These are phyloP conservation scores for Drosophila chauvacae DNA, from an alignment of 1,140 invertebrate species.

Conservation along the genomic window DNA sequence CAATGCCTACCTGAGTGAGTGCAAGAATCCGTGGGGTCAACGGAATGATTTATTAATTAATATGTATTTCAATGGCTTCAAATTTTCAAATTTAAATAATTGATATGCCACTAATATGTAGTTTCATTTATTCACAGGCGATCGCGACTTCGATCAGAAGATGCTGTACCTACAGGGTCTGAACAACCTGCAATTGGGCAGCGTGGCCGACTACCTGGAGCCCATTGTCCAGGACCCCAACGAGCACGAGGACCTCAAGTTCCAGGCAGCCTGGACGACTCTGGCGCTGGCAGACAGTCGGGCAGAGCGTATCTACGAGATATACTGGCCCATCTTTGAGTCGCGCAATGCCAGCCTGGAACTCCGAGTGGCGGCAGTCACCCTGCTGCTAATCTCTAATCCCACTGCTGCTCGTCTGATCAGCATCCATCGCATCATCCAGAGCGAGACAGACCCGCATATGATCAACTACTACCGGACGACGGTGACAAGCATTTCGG, in stretches of 20 bases:
- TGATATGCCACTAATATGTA: not conserved
- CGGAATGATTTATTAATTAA: not conserved
- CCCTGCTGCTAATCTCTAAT: constrained; percentile 87
- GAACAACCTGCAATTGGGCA: constrained; percentile 87
- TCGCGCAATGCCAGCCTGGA: constrained; percentile 88
- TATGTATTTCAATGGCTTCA: too few species aligned
- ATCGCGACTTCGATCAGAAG: constrained; percentile 87
- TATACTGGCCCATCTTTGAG: constrained; percentile 89
- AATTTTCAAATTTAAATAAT: not conserved
- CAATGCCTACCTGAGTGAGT: constrained; percentile 79
- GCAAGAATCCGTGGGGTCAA: not conserved
- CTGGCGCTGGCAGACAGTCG: constrained; percentile 85
- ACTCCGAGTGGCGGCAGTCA: constrained; percentile 88
- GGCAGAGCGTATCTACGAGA: constrained; percentile 87
- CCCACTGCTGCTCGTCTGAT: constrained; percentile 88
- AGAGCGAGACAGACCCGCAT: constrained; percentile 87
- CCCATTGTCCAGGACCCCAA: constrained; percentile 86
- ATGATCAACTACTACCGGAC: constrained; percentile 90
- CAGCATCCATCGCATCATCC: constrained; percentile 89
- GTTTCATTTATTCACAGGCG: constrained; percentile 84
- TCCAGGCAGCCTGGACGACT: constrained; percentile 87
- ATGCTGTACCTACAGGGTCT: constrained; percentile 90
- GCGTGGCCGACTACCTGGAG: constrained; percentile 87
- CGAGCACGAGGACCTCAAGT: constrained; percentile 86
- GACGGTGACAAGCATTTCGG: constrained; percentile 88